These are phyloP conservation scores for Calameuta pallipes DNA, from an alignment of 2,888 invertebrate species.

Conservation along the genomic window DNA sequence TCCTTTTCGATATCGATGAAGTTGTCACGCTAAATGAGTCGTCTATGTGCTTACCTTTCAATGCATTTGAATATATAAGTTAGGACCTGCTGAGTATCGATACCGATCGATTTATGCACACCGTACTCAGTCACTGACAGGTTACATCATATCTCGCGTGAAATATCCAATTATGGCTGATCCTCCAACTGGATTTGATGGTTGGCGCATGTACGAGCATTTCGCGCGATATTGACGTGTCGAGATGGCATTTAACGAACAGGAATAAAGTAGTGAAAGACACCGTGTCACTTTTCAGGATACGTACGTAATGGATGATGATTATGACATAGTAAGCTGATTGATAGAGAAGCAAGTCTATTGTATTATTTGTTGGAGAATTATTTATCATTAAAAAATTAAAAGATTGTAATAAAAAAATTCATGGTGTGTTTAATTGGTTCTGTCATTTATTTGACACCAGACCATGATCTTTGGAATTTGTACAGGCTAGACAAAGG, in stretches of 20 bases:
- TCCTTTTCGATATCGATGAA: not conserved
- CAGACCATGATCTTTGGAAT: no score
- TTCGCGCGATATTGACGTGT: not conserved
- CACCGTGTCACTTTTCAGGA: not conserved
- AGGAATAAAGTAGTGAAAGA: not conserved
- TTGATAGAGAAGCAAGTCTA: not conserved
- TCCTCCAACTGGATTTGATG: not conserved
- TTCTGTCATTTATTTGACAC: not conserved
- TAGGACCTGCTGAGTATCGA: not conserved
- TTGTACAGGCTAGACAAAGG: not conserved
- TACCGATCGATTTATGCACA: conserved; percentile 2
- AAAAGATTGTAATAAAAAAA: not conserved
- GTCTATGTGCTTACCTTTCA: not conserved
- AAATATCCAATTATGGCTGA: conserved; percentile 5
- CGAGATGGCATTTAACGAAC: not conserved
- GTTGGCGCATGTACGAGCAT: not conserved
- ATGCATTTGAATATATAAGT: conserved; percentile 2
- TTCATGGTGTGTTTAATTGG: no score
- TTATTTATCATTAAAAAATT: no score
- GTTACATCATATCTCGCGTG: conserved; percentile 1
- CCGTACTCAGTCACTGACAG: conserved; percentile 3
- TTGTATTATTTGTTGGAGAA: not conserved
- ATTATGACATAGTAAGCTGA: not conserved
- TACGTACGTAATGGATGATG: not conserved
- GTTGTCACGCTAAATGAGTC: not conserved